A percentile compares a stretch with the other conserved stretches of the same genome.
These are phyloP conservation scores for Aporophyla nigra DNA, from an alignment of 2,888 invertebrate species.

Conservation along the genomic window DNA sequence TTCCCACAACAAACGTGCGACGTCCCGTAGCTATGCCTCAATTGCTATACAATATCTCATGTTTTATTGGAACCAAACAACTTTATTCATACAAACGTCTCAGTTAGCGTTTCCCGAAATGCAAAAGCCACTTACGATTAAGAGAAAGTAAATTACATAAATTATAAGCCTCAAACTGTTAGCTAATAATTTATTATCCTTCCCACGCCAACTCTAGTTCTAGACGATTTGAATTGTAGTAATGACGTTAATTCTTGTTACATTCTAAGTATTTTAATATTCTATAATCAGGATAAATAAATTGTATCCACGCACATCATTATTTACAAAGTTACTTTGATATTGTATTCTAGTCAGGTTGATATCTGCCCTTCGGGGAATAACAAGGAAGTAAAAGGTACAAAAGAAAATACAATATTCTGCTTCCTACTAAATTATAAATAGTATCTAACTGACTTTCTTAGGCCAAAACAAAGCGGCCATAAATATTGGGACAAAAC, in stretches of 20 bases:
- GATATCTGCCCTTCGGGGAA: neutral
- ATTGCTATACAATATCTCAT: slow-evolving; percentile 41
- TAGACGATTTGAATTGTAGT: slow-evolving; percentile 7
- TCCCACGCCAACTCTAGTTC: slow-evolving; percentile 8
- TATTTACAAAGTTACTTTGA: slow-evolving; percentile 8
- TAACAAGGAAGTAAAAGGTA: slow-evolving; percentile 6
- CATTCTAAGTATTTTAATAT: slow-evolving; percentile 4
- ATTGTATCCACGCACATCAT: neutral
- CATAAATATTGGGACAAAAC: slow-evolving; percentile 56
- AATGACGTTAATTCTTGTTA: neutral
- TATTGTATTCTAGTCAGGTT: slow-evolving; percentile 17
- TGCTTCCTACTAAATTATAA: slow-evolving; percentile 30
- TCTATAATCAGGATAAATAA: neutral
- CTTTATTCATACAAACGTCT: slow-evolving; percentile 6
- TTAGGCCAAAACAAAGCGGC: slow-evolving; percentile 41
- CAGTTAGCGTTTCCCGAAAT: slow-evolving; percentile 4
- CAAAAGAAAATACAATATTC: neutral
- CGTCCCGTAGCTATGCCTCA: slow-evolving; percentile 57
- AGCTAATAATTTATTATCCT: slow-evolving; percentile 18
- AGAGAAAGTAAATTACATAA: slow-evolving; percentile 35
- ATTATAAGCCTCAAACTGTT: slow-evolving; percentile 26
- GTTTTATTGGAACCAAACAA: slow-evolving; percentile 16
- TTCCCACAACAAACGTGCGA: slow-evolving; percentile 70
- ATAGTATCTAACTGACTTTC: slow-evolving; percentile 16
- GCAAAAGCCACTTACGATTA: slow-evolving; percentile 15